A percentile compares a stretch with the other conserved stretches of the same genome.
These are phyloP conservation scores for Oreohelix idahoensis DNA, from an alignment of 1,140 invertebrate species.

Conservation along the genomic window DNA sequence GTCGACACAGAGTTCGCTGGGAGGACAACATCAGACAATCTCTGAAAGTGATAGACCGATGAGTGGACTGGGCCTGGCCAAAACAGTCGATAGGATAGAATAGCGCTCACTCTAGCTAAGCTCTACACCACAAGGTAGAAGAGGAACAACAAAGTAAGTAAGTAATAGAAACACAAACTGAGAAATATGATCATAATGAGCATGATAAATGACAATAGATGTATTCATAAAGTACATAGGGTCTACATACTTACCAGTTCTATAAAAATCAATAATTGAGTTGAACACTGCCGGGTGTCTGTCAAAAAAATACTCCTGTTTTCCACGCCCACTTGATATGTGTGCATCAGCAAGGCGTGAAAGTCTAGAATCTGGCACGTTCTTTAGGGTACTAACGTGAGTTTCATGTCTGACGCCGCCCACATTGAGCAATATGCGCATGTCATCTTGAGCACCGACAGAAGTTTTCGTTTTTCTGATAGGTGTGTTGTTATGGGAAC, in stretches of 20 bases:
- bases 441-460: constrained; percentile 23
- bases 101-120: too few species aligned
- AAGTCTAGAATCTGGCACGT: constrained; percentile 69
- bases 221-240: too few species aligned
- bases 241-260: constrained; percentile 69
- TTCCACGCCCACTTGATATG: constrained; percentile 52
- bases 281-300: constrained; percentile 72
- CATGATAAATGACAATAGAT: too few species aligned
- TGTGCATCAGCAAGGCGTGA: constrained; percentile 63
- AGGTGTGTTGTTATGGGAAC: constrained; percentile 24
- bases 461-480: not conserved
- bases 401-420: constrained; percentile 97
- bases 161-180: too few species aligned
- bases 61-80: too few species aligned
- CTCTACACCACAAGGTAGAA: too few species aligned
- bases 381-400: constrained; percentile 80
- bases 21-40: too few species aligned
- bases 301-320: constrained; percentile 72
- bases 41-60: too few species aligned
- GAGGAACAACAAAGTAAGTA: too few species aligned
- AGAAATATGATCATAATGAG: too few species aligned
- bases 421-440: constrained; percentile 91
- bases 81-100: too few species aligned
- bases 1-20: too few species aligned
- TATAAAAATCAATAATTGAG: constrained; percentile 70